phyloP scores from a whole-genome alignment of 1,140 invertebrate species.

The Panulirus ornatus region DNA sequence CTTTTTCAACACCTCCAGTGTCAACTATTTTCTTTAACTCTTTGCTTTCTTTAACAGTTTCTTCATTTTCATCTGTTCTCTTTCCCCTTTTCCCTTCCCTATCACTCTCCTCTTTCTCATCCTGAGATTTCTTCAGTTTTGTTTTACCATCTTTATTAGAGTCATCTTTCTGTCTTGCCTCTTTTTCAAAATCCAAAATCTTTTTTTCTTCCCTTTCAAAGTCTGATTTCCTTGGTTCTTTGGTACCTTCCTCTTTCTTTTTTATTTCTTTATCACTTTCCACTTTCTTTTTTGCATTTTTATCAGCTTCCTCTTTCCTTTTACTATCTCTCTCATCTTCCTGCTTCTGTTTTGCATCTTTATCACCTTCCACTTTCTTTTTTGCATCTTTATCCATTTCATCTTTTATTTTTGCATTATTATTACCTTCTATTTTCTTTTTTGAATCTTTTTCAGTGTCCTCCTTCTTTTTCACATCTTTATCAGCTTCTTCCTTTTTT shows the following conservation, averaged over 20 bases:
- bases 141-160: neutral
- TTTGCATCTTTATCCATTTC: conserved; percentile 26
- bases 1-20: neutral
- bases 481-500: conserved; percentile 14
- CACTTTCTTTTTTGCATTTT: neutral
- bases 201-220: conserved; percentile 9
- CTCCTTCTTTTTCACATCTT: conserved; percentile 23
- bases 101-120: neutral
- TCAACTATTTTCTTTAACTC: conserved; percentile 20
- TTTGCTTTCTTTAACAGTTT: conserved; percentile 15
- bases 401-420: conserved; percentile 5
- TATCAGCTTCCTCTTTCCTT: conserved; percentile 14
- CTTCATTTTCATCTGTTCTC: conserved; percentile 20
- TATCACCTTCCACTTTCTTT: conserved; percentile 30
- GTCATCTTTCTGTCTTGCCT: neutral
- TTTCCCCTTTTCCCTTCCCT: neutral
- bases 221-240: conserved; percentile 1
- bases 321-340: no score
- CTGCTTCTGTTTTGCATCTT: neutral
- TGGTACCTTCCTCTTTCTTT: conserved; percentile 17
- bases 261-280: conserved; percentile 4
- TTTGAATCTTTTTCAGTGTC: neutral
- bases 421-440: conserved; percentile 6
- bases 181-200: conserved; percentile 11
- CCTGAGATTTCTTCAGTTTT: neutral